Percentiles rank a stretch among this genome's conserved stretches.
Evolutionary conservation across 2,797 vertebrate species (phyloP).

Genomic region (Sebastes dallii): DNA sequence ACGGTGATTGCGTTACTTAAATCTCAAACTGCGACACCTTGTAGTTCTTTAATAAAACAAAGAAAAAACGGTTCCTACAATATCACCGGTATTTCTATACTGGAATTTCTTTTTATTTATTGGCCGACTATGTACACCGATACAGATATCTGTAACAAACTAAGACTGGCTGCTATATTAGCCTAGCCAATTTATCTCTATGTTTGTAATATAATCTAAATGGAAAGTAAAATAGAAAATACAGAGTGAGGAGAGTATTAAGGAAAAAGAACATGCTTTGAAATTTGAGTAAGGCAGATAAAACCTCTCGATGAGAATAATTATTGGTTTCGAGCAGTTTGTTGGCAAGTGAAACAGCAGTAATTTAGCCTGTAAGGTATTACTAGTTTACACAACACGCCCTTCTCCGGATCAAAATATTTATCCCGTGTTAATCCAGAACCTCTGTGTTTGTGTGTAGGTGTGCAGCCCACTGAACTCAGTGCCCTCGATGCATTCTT

Average conservation of each 20-base stretch:
- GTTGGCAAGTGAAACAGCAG: background rate
- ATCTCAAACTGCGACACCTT: too few relatives aligned
- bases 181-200: background rate
- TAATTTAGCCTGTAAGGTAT: constrained; percentile 3
- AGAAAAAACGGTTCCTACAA: too few relatives aligned
- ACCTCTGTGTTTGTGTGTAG: constrained; percentile 51
- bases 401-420: constrained; percentile 50
- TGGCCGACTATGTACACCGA: background rate
- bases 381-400: constrained; percentile 27
- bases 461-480: constrained; percentile 64
- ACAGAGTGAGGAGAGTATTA: background rate
- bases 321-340: constrained; percentile 6
- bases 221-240: background rate
- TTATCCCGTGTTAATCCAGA: constrained; percentile 56
- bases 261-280: background rate
- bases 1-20: too few relatives aligned
- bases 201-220: background rate
- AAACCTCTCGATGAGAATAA: background rate
- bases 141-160: background rate
- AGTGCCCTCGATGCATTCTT: constrained; percentile 62
- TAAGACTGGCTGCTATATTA: background rate
- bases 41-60: too few relatives aligned
- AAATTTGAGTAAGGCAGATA: background rate
- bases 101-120: background rate
- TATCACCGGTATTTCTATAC: background rate